These are phyloP conservation scores for Phanerotoma sp. DNA, from an alignment of 2,888 invertebrate genomes.

Conservation along the genomic window DNA sequence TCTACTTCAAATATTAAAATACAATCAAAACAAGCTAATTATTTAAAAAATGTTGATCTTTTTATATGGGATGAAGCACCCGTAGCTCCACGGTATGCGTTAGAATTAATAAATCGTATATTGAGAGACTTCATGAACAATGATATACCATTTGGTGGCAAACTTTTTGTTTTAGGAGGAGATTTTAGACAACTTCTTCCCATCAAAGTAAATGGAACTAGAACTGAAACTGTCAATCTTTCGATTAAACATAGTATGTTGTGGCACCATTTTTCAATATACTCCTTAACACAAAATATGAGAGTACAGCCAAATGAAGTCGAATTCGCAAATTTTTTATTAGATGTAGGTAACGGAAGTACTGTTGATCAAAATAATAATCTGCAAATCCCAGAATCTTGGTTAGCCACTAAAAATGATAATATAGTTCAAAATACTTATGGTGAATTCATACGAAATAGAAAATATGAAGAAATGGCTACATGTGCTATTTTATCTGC, in stretches of 20 bases:
- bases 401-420: background rate
- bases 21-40: no score
- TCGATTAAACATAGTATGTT: conserved; percentile 34
- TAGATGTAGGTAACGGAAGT: no score
- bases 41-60: no score
- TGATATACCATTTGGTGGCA: background rate
- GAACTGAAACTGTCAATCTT: conserved; percentile 29
- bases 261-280: no score
- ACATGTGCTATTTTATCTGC: no score
- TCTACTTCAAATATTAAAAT: background rate
- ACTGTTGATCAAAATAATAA: conserved; percentile 29
- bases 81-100: background rate
- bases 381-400: conserved; percentile 16
- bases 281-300: conserved; percentile 31
- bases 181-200: no score
- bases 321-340: no score
- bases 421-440: background rate
- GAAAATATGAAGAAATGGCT: background rate
- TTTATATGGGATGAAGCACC: no score
- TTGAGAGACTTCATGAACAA: conserved; percentile 27
- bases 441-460: conserved; percentile 1
- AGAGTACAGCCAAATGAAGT: conserved; percentile 27
- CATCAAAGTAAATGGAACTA: conserved; percentile 9
- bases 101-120: conserved; percentile 1
- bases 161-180: conserved; percentile 30